These are phyloP conservation scores for Aurelia aurita complex sp. Pacific DNA, from an alignment of 30 jellyfish, hydroid and myxozoan genomes.

Conservation along the genomic window DNA sequence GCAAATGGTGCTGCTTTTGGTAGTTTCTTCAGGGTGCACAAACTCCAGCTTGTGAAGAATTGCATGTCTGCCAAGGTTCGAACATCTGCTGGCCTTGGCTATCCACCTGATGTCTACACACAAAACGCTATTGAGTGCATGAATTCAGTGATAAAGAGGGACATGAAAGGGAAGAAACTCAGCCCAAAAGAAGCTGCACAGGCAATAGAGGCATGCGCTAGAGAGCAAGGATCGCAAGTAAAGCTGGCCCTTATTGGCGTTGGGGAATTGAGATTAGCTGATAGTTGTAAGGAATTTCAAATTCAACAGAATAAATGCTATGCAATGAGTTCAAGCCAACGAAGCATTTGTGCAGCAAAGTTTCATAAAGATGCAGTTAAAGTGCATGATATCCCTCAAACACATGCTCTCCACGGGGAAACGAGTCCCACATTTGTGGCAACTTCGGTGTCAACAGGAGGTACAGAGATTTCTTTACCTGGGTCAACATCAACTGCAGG, in stretches of 20 bases:
- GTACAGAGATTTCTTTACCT: no score
- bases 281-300: background rate
- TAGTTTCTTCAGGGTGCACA: background rate
- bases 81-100: constrained; percentile 8
- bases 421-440: background rate
- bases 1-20: background rate
- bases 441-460: background rate
- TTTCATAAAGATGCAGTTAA: background rate
- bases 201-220: constrained; percentile 1
- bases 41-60: constrained; percentile 5
- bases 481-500: background rate
- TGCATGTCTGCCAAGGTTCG: constrained; percentile 2
- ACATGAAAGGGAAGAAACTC: constrained; percentile 14
- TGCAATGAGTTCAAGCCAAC: background rate
- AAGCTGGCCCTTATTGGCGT: constrained; percentile 9
- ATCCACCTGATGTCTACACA: constrained; percentile 26
- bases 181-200: constrained; percentile 11
- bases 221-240: background rate
- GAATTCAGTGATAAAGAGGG: constrained; percentile 1
- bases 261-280: constrained; percentile 13
- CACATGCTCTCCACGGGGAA: no score
- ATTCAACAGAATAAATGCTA: background rate
- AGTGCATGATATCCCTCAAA: background rate
- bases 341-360: background rate
- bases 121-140: constrained; percentile 28